Conservation (phyloP, 2,888 invertebrate genomes). For the Phragmatobia fuliginosa region DNA sequence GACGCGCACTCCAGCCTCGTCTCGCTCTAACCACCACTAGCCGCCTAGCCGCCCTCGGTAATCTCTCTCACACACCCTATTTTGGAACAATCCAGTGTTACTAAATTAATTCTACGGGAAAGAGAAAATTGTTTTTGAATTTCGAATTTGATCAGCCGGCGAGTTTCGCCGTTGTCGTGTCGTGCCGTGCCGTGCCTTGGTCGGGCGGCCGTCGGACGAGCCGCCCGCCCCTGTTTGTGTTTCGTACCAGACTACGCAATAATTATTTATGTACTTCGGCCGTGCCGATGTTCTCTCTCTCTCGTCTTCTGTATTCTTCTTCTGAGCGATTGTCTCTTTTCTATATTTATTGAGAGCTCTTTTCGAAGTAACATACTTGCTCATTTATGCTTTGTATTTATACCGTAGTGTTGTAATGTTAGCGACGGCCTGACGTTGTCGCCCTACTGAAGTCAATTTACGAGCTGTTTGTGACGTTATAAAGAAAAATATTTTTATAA, state of each 20-base stretch:
- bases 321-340: conserved; percentile 49
- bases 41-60: background rate
- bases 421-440: conserved; percentile 60
- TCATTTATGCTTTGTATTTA: conserved; percentile 82
- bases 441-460: conserved; percentile 79
- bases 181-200: conserved; percentile 25
- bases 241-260: conserved; percentile 45
- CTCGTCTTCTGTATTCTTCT: conserved; percentile 44
- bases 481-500: conserved; percentile 78
- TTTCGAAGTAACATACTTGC: conserved; percentile 73
- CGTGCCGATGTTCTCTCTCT: conserved; percentile 41
- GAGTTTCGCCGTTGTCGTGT: conserved; percentile 26
- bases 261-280: conserved; percentile 44
- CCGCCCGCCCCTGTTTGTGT: conserved; percentile 59
- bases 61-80: background rate
- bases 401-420: conserved; percentile 63
- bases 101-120: background rate
- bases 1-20: conserved; percentile 92
- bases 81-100: background rate
- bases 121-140: background rate
- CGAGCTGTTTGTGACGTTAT: conserved; percentile 72
- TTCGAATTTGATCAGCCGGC: conserved; percentile 27
- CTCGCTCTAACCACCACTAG: conserved; percentile 85
- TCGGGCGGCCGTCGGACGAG: conserved; percentile 49
- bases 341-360: conserved; percentile 68